Evolutionary conservation across 2,113 vertebrate species (phyloP), one percentile per base, ranked within the genome.

Genomic region (Macrotis lagotis): DNA sequence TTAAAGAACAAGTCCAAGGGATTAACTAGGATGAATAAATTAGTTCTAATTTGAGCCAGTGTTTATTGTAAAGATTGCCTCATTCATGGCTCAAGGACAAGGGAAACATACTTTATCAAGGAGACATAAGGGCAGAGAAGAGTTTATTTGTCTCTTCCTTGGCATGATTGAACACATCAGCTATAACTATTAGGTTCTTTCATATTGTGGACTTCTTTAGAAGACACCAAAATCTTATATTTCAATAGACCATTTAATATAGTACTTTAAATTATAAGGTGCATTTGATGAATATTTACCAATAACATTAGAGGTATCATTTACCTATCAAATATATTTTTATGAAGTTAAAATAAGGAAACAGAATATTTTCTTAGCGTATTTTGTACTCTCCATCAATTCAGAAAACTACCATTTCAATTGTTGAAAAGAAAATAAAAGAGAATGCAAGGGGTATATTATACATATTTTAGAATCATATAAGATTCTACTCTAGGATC

Each of bases 301-400:
- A 74, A n/a, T 22, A 74, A 74, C 16, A 74, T 74, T 16, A n/a
- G 12, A 74, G 28, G 6, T 53, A 25, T 50, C 50, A 91, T 0
- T n/a, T 12, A 51, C 92, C n/a, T 26, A 94, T n/a, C 74, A 92
- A 44, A 89, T 51, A 91, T 93, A 94, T 51, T 8, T 50, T 88
- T 55, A 16, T n/a, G 47, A 51, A 66, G 47, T 37, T 50, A 92
- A 31, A 59, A n/a, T 52, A 16, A 74, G 55, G 88, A 44, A 49
- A 25, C 12, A 88, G 44, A 93, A 95, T 88, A 31, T 50, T 93
- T 94, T 92, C 48, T 49, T 47, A 91, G 8, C 44, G 48, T 88
- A 26, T 51, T 91, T 28, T 90, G 37, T 95, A 93, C 91, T 74
- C 24, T n/a, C 12, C 49, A 93, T 19, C 50, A 1, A 90, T n/a